Conservation (phyloP, 1,140 invertebrate genomes). For the Bombus fervidus region DNA sequence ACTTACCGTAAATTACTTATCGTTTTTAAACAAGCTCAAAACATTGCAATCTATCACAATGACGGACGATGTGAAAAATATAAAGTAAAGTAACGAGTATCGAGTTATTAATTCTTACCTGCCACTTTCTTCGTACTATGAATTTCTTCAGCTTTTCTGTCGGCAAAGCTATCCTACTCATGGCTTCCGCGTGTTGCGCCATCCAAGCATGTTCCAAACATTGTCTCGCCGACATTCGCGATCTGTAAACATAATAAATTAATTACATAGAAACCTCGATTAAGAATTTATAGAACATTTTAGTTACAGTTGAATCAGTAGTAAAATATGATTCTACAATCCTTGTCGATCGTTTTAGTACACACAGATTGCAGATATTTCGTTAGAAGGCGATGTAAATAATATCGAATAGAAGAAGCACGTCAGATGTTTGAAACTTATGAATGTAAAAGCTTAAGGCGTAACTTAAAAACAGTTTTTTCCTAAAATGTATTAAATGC, state of each 20-base stretch:
- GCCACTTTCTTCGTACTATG: slow-evolving; percentile 94
- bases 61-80: not conserved
- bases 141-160: slow-evolving; percentile 95
- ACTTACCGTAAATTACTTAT: not conserved
- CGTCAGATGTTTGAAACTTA: too few relatives aligned
- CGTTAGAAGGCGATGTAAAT: too few relatives aligned
- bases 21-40: not conserved
- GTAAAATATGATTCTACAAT: too few relatives aligned
- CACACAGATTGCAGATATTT: too few relatives aligned
- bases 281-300: too few relatives aligned
- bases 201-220: slow-evolving; percentile 93
- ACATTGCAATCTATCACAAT: not conserved
- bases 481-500: too few relatives aligned
- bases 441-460: too few relatives aligned
- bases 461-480: too few relatives aligned
- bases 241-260: slow-evolving; percentile 78
- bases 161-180: slow-evolving; percentile 87
- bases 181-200: slow-evolving; percentile 84
- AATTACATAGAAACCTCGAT: too few relatives aligned
- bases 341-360: too few relatives aligned
- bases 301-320: too few relatives aligned
- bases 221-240: slow-evolving; percentile 88
- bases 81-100: not conserved
- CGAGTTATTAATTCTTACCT: slow-evolving; percentile 84
- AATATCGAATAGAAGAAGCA: too few relatives aligned